Base-by-base conservation (phyloP, 2,113 vertebrate species). In the Phylloscopus whistleri region DNA sequence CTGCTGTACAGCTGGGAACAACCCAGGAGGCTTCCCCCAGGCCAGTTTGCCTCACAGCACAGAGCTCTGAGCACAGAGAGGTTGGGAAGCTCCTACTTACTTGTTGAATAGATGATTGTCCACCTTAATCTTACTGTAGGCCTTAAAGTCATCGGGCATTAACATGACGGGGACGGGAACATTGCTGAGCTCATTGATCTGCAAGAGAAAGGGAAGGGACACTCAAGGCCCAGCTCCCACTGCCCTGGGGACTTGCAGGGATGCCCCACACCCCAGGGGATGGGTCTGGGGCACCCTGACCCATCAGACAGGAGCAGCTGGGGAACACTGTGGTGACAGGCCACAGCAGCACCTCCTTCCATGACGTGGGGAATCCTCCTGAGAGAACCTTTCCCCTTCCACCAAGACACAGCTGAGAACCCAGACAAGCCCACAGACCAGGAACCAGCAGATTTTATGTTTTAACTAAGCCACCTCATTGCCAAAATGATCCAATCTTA, bases 71-170 rank as follows among this genome's bases (percentile, higher is more conserved):
- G 5, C n/a, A 19, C 30, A 48, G 28, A 43, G 26, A 23, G 63
- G 10, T 4, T 24, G 63, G 48, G 79, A 76, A 73, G 49, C 77
- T 52, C 27, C 72, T 18, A 98, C 99, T 98, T 96, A 99, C 99
- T 99, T 99, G 98, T 99, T 99, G 98, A 99, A 99, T 83, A 99
- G 99, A 96, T 99, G 99, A 98, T 99, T 99, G 98, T 99, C 99
- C 98, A 99, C 99, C 97, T 99, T 99, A 96, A 99, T 99, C 98
- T 99, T 99, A 93, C 99, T 99, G 98, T 99, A 99, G 95, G 99
- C 99, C 98, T 99, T 99, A 95, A 99, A 99, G 98, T 99, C 99
- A 79, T 99, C 99, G 11, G 99, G 99, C 99, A 99, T 99, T 67
- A 99, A 89, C 99, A 99, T 99, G 93, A 99, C 99, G 7, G 99